Conservation (phyloP, 1,140 invertebrate genomes). For the Conopomorpha cramerella region DNA sequence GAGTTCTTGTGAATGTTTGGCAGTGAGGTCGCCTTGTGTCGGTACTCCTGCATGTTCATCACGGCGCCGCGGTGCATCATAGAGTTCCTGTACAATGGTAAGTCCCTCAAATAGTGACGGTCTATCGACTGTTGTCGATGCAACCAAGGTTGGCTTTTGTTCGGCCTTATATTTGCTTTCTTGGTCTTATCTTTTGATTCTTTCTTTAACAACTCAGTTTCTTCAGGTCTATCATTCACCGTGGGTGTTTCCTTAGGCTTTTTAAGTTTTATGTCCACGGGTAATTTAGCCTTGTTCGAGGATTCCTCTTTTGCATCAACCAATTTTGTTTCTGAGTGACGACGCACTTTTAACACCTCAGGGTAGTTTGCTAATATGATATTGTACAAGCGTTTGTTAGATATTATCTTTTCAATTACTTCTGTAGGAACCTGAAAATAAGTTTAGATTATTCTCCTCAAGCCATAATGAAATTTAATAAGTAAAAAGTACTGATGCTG, state of each 20-base stretch:
- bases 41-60: conserved; percentile 66
- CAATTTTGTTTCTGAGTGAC: conserved; percentile 24
- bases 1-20: conserved; percentile 87
- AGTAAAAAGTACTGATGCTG: too few species aligned
- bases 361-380: conserved; percentile 44
- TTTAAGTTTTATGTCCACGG: conserved; percentile 26
- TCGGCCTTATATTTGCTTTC: too few species aligned
- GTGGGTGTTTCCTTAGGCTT: conserved; percentile 15
- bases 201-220: conserved; percentile 7
- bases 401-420: conserved; percentile 44
- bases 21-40: conserved; percentile 81
- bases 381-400: conserved; percentile 34
- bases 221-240: conserved; percentile 5
- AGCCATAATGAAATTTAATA: too few species aligned
- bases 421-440: conserved; percentile 35
- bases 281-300: conserved; percentile 18
- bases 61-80: conserved; percentile 57
- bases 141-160: too few species aligned
- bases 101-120: conserved; percentile 71
- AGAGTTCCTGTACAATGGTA: conserved; percentile 73
- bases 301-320: conserved; percentile 10
- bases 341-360: conserved; percentile 22
- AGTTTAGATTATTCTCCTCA: not conserved
- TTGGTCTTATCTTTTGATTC: conserved; percentile 4
- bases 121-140: conserved; percentile 28